Base-by-base conservation (phyloP, 2,888 invertebrate species). In the Crematogaster levior region DNA sequence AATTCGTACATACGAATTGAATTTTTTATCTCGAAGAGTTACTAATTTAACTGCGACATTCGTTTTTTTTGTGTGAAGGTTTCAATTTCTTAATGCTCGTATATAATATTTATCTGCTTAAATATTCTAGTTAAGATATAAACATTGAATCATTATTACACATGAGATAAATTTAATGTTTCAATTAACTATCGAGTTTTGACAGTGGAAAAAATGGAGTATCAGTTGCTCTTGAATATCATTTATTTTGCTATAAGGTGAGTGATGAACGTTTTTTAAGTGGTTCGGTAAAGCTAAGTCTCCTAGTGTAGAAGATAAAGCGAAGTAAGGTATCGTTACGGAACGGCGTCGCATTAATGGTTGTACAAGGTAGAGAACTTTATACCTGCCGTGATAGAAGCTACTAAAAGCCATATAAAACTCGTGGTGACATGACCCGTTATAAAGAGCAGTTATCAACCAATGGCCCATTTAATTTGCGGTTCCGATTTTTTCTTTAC, bases 341-440 rank as follows among this genome's bases (percentile, higher is more conserved):
- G 81, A 56, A 48, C 66, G 34, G 24, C 58, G 6, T 60, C 51
- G 85, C 90, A 92, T 93, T 93, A 93, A 92, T 85, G 88, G 84
- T 72, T 75, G 82, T 91, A 92, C 92, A 92, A 88, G 93, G 86
- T 89, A 92, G 85, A 86, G 90, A 90, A 91, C 92, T 94, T 93
- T 93, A 93, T 94, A 93, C 94, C 93, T 92, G 93, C 84, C 84
- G 93, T 89, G 92, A 92, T 91, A 88, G 90, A 90, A 91, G 89
- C 89, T 85, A 87, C 87, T 85, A 91, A 88, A 84, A 87, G 87
- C 85, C 81, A 77, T 89, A 92, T 92, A 93, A 92, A 92, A 90
- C 88, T 89, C 84, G 85, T 10, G 51, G 30, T 63, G 60, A 82
- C 81, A 34, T 24, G 61, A 37, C n/a, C 63, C 51, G 46, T 81